phyloP scores from a whole-genome alignment of 2,113 vertebrate genomes.

The Nothocercus nigrocapillus region DNA sequence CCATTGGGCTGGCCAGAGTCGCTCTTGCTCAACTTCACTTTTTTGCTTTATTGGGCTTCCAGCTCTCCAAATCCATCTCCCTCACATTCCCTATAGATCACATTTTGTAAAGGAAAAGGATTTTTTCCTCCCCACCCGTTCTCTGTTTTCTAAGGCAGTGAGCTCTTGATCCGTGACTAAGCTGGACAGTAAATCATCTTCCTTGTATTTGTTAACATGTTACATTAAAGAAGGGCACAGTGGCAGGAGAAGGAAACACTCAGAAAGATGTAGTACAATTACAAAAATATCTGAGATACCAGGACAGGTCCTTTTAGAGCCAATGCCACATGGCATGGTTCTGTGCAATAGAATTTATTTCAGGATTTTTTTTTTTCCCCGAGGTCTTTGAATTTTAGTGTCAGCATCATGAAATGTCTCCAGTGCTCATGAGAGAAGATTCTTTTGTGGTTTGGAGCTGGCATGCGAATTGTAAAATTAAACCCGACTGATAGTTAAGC shows the following conservation, averaged over 20 bases:
- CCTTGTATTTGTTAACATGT: neutral
- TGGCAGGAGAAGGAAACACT: neutral
- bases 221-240: neutral
- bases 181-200: neutral
- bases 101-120: neutral
- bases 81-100: neutral
- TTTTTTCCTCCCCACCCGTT: neutral
- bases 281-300: neutral
- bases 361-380: neutral
- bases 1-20: neutral
- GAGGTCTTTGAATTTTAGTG: neutral
- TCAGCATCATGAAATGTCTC: neutral
- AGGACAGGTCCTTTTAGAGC: neutral
- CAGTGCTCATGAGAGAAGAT: neutral
- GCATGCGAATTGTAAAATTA: neutral
- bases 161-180: neutral
- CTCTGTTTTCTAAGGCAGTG: neutral
- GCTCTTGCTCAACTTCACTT: neutral
- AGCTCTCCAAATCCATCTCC: neutral
- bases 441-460: neutral
- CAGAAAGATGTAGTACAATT: neutral
- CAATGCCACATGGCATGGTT: neutral
- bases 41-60: neutral
- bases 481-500: neutral
- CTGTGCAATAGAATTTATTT: neutral